Conservation (phyloP, 53 echinoderm and acorn worm species). For the Echinometra lucunter region DNA sequence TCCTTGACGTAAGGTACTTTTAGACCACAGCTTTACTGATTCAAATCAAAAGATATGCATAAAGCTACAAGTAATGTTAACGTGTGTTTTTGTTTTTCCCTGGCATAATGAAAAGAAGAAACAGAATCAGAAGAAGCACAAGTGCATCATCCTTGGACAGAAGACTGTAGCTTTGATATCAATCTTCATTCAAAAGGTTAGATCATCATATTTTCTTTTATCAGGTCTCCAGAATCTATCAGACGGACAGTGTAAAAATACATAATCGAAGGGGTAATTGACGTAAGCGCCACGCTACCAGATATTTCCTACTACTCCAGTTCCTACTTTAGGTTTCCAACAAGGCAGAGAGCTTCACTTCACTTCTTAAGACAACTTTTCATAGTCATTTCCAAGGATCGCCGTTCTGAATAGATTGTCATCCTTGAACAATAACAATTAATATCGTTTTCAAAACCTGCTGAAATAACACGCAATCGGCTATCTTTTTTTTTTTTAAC, state of each 20-base stretch:
- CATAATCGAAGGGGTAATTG: neutral
- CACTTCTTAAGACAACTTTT: neutral
- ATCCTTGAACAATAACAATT: neutral
- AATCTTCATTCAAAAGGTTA: neutral
- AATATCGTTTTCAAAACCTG: conserved; percentile 1
- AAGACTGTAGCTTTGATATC: no score
- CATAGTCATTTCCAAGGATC: neutral
- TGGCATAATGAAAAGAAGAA: neutral
- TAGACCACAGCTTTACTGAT: neutral
- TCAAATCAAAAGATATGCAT: neutral
- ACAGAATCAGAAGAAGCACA: no score
- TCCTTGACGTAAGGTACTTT: neutral
- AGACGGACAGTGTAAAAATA: neutral
- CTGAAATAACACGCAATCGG: conserved; percentile 1
- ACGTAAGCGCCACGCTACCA: neutral
- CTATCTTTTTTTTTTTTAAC: neutral
- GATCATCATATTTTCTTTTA: neutral
- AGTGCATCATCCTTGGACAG: no score
- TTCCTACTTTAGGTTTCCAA: neutral
- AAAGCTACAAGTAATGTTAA: neutral
- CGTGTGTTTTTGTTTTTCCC: neutral
- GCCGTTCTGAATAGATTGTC: neutral
- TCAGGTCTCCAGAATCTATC: neutral
- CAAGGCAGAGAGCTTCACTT: neutral
- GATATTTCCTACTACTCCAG: neutral